phyloP scores from a whole-genome alignment of 2,888 invertebrate species.

The Rhabditophanes sp. region DNA sequence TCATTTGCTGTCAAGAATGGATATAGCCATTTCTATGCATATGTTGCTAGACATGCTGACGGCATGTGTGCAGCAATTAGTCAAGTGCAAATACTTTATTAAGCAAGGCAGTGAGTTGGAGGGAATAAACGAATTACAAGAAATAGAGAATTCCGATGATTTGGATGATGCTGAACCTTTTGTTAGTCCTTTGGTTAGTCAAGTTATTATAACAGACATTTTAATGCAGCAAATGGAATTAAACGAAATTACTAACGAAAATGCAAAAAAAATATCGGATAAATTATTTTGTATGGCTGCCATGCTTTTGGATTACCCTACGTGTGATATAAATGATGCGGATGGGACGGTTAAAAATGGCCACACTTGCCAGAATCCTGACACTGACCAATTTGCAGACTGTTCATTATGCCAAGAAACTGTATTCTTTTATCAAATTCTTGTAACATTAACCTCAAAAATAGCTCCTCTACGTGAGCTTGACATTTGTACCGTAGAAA shows the following conservation, averaged over 20 bases:
- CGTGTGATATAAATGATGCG: no score
- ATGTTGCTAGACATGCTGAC: constrained; percentile 45
- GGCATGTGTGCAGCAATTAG: constrained; percentile 10
- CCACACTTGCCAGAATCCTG: constrained; percentile 47
- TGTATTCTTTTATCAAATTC: constrained; percentile 69
- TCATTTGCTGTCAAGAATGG: constrained; percentile 47
- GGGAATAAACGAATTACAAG: not conserved
- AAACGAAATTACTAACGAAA: constrained; percentile 65
- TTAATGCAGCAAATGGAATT: constrained; percentile 59
- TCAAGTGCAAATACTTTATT: not conserved
- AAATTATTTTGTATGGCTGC: constrained; percentile 26
- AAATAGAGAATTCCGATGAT: not conserved
- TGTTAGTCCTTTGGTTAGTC: constrained; percentile 1
- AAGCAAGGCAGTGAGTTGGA: not conserved
- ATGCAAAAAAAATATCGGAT: constrained; percentile 39
- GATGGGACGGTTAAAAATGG: constrained; percentile 6
- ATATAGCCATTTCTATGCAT: constrained; percentile 47
- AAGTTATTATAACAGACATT: no score
- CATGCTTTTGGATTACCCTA: constrained; percentile 21
- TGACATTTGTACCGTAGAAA: no score
- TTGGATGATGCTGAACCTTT: not conserved
- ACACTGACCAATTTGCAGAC: constrained; percentile 52
- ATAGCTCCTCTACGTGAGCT: no score
- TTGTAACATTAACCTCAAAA: no score
- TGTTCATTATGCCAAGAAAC: constrained; percentile 78